Base-by-base conservation (phyloP, 2,888 invertebrate species). In the Rapana venosa region DNA sequence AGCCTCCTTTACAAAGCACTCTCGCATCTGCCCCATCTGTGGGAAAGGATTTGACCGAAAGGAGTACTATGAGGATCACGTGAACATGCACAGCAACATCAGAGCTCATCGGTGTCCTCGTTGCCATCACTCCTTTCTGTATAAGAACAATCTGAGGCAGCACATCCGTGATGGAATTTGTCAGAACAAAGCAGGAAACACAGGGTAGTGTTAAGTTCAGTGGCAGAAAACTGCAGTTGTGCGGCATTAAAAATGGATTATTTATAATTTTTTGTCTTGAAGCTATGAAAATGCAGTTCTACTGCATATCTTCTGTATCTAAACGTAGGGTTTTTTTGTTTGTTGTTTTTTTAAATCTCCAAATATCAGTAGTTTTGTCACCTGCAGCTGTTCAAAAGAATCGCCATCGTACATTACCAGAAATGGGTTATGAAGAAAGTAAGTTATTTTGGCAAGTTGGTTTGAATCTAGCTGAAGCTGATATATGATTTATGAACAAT, bases 41-140 rank as follows among this genome's bases (percentile, higher is more conserved):
- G 86, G 86, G 30, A 86, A 86, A 66, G 61, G 61, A 22, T 86
- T 61, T 58, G 58, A 86, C 58, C 32, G 61, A 32, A 66, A 66
- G 32, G 61, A 58, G 35, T 58, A 86, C 61, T 86, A 11, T 83
- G 81, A 83, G 47, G 86, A 86, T 32, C 61, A 86, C 86, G 4
- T 66, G 35, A 86, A 86, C 61, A 66, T 86, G 86, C 86, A 86
- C 86, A 86, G 20, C 61, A 86, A 86, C 86, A 86, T 86, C 22
- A 56, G 58, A 26, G 86, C 86, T 22, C 86, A 86, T 35, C 58
- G 15, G 35, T 86, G 86, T n/a, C 86, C 86, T 26, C 66, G 20
- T n/a, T 91, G 91, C 66, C 87, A 74, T 32, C 58, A 88, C 86
- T 87, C 88, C n/a, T 91, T 88, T 70, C 36, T 88, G 6, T 88